Base-by-base conservation (phyloP, 2,888 invertebrate genomes). In the Salpingus planirostris region DNA sequence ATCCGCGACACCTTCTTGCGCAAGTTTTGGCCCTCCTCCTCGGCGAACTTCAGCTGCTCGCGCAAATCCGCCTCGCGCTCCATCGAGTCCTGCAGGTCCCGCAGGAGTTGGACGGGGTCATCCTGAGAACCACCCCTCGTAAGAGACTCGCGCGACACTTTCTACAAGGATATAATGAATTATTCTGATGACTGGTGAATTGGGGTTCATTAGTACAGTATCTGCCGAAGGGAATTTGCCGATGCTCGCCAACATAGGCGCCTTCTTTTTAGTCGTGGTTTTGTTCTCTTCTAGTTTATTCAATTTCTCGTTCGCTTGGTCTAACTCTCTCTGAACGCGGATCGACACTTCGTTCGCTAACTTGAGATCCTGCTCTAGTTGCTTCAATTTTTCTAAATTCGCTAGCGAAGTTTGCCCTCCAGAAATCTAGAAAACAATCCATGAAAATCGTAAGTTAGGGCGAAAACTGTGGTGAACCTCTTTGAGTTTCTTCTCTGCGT, bases 51-150 rank as follows among this genome's bases (percentile, higher is more conserved):
- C 7, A 95, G 67, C 60, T 96, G 95, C 61, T 96, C 95, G 31
- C 89, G 75, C 10, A 95, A 68, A 67, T 96, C 95, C 1, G 89
- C 88, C 64, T 96, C 95, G 13, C 95, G 70, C 66, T 96, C 95
- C 39, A 91, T 68, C 2, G 90, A 87, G 66, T 93, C 93, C 58
- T 90, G 87, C 11, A 95, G 69, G 58, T 93, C 92, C 25, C 90
- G 70, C 40, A 90, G 68, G 22, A 92, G 65, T 56, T 89, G 86
- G 27, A 77, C 79, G 1, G 85, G 81, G 62, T 87, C 84, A 49
- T 85, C 84, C 59, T 84, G 84, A 12, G 83, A 83, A 26, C 83
- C 83, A 11, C 84, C 84, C 27, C 83, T 70, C 1, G 82, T 84
- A 2, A 86, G 59, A 2, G 83, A 81, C 28, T 81, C 81, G 11